A percentile compares a stretch with the other conserved stretches of the same genome.
phyloP scores from a whole-genome alignment of 2,888 invertebrate genomes.

The Chalcosyrphus nemorum region DNA sequence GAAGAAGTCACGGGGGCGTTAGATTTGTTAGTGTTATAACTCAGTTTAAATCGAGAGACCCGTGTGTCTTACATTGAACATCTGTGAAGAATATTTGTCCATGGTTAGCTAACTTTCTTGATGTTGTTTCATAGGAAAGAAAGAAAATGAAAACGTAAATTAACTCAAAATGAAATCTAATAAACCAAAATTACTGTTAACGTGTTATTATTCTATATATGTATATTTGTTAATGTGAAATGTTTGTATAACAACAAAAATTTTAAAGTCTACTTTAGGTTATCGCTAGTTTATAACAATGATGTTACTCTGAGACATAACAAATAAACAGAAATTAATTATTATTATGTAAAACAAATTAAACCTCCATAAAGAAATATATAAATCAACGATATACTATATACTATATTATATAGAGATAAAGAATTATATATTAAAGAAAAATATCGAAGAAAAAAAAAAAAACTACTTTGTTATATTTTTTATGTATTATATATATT shows the following conservation, averaged over 20 bases:
- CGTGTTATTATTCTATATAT: conserved; percentile 58
- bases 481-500: not conserved
- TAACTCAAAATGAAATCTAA: conserved; percentile 23
- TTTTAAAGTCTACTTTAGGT: conserved; percentile 40
- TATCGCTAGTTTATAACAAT: conserved; percentile 34
- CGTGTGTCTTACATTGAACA: not conserved
- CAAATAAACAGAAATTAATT: conserved; percentile 7
- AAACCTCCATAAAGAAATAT: conserved; percentile 58
- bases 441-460: conserved; percentile 11
- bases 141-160: not conserved
- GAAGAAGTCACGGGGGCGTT: too few relatives aligned
- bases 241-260: conserved; percentile 53
- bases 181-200: conserved; percentile 69
- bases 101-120: conserved; percentile 1
- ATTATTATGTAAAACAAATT: conserved; percentile 27
- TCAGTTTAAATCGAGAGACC: not conserved
- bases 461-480: conserved; percentile 39
- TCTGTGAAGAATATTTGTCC: not conserved
- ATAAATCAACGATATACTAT: conserved; percentile 57
- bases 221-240: conserved; percentile 62
- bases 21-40: conserved; percentile 2
- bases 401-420: conserved; percentile 19
- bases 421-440: not conserved
- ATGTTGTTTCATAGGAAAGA: conserved; percentile 14
- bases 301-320: conserved; percentile 39